Percentiles rank a stretch among this genome's conserved stretches.
Evolutionary conservation across 2,113 vertebrate genomes (phyloP).

Genomic region (Trematocara variabile): DNA sequence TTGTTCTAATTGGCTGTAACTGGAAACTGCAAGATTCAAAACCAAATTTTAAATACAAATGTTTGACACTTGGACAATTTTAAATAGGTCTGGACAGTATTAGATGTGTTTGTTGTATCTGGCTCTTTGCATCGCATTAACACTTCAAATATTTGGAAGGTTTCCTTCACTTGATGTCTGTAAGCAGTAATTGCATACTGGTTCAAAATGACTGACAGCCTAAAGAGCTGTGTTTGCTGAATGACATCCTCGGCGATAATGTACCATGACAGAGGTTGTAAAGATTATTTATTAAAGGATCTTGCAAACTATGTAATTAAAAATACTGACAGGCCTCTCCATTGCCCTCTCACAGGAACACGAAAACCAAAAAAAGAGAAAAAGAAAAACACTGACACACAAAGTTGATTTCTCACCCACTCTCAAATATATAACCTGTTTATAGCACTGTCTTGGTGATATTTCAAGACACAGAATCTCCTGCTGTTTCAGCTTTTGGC

Average conservation of each 20-base stretch:
- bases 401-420: slow-evolving; percentile 9
- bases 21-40: background rate
- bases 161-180: background rate
- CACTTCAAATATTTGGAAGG: background rate
- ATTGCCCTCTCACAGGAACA: background rate
- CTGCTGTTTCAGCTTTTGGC: slow-evolving; percentile 14
- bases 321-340: background rate
- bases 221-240: background rate
- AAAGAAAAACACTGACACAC: background rate
- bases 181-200: slow-evolving; percentile 7
- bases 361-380: background rate
- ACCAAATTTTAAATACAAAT: background rate
- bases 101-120: background rate
- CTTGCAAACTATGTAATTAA: background rate
- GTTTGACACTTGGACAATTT: background rate
- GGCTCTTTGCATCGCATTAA: background rate
- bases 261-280: background rate
- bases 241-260: background rate
- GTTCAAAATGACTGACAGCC: background rate
- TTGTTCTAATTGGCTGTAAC: background rate
- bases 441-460: slow-evolving; percentile 15
- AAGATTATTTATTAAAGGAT: background rate
- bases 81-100: background rate
- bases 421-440: slow-evolving; percentile 14
- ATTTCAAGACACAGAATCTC: slow-evolving; percentile 26